Evolutionary conservation across 2,113 vertebrate genomes (phyloP).

Genomic region (Cichladusa arquata): DNA sequence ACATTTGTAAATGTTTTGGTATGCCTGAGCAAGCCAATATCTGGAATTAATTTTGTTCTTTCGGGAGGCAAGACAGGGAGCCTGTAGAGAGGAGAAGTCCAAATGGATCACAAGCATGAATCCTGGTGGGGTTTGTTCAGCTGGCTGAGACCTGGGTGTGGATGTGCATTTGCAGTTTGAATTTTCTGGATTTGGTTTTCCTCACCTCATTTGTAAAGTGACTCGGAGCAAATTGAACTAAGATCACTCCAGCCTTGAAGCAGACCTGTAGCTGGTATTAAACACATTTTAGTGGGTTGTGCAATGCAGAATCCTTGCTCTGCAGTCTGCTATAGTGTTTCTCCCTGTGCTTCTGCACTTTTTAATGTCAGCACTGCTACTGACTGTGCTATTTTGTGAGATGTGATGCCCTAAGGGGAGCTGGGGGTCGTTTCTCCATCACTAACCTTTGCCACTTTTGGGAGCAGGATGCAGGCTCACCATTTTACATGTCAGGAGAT

Average conservation of each 20-base stretch:
- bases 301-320: slow-evolving; percentile 41
- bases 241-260: neutral
- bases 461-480: neutral
- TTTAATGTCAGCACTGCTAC: neutral
- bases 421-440: neutral
- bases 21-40: slow-evolving; percentile 21
- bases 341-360: neutral
- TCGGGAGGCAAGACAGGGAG: slow-evolving; percentile 29
- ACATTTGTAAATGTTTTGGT: slow-evolving; percentile 62
- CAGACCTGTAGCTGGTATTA: neutral
- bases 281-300: neutral
- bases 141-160: neutral
- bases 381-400: neutral
- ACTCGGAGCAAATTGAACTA: neutral
- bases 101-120: neutral
- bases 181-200: neutral
- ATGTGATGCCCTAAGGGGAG: neutral
- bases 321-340: slow-evolving; percentile 17
- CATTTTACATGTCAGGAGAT: neutral
- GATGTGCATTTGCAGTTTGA: neutral
- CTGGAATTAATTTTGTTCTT: slow-evolving; percentile 53
- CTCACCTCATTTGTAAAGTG: neutral
- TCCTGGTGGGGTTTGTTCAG: neutral
- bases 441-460: neutral
- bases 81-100: neutral